Evolutionary conservation across 2,888 invertebrate genomes (phyloP), one percentile per base, ranked within the genome.

Genomic region (Oxytorus armatus): DNA sequence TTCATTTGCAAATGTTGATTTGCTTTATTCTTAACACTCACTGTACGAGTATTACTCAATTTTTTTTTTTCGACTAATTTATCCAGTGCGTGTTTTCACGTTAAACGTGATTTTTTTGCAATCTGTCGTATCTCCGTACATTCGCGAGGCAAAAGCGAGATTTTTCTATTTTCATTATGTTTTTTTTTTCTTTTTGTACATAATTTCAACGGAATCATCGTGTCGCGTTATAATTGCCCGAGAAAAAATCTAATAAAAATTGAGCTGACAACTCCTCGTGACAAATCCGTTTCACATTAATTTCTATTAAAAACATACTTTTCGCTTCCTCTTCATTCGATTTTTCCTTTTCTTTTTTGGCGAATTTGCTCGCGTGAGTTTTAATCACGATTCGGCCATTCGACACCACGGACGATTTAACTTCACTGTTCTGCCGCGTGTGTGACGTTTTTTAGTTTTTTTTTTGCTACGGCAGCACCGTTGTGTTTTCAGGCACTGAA

Each of bases 401-500:
- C n/a, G 23, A 55, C 21, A 25, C 14, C 44, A 3, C 25, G 74
- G 65, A 65, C 36, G 69, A 77, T 65, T 59, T 55, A 18, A 5
- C 21, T 73, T 66, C 44, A 68, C 55, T 72, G 61, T 59, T 69
- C 74, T 49, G 53, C 47, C n/a, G n/a, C n/a, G n/a, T 68, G 21
- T 63, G 47, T 42, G 70, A 36, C 18, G 16, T 36, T 3, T 68
- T 53, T 0, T 21, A 51, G 21, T 42, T 29, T 80, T 68, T 18
- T 8, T 10, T 44, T 77, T 44, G 16, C 47, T 84, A 89, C 59
- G 85, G 84, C 77, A 83, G 69, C 63, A 78, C 76, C 77, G 90
- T 89, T 49, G 83, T 75, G 77, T 91, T 91, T 66, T 81, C 88
- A 33, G 87, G 87, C 84, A 87, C 83, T 73, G 86, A 87, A 55